Evolutionary conservation across 2,797 vertebrate genomes (phyloP), one percentile per base, ranked within the genome.

Genomic region (Meriones psammophilus): DNA sequence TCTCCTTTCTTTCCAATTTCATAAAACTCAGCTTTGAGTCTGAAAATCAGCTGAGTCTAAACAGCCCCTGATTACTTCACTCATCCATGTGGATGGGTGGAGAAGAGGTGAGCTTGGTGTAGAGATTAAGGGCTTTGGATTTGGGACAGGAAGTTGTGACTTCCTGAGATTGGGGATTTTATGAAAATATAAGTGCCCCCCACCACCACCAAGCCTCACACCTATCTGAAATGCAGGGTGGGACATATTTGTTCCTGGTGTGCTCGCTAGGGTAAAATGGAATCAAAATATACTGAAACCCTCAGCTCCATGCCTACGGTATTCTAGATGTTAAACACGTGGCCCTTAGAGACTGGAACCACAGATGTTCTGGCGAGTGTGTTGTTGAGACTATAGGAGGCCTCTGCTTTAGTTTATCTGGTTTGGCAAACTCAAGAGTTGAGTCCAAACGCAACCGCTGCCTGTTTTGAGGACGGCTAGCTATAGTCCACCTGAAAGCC

Each of bases 111-210:
- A 12, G 10, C 0, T 0, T 50, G 18, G 33, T 54, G 5, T 26
- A 89, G 64, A 58, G 39, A 20, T 42, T 50, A 78, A 71, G 39
- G 24, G 8, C 26, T 78, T 74, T 20, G n/a, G 64, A 22, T 85
- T 91, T 95, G 62, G 33, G 93, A 18, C 60, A 15, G 78, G 50
- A 94, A 94, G 94, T 88, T 69, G 20, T 81, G 8, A 3, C n/a
- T 24, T 78, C 28, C 33, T 13, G 28, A 8, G 58, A 15, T 3
- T 33, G 56, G 15, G 68, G 39, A 90, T 39, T 76, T 28, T 46
- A 89, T 42, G 50, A 79, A 89, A 73, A 89, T 56, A 66, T 22
- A 42, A 42, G n/a, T 54, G 5, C 42, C 42, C 42, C 42, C 5
- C 42, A n/a, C n/a, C 15, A 26, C 24, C 13, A 56, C 50, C 20